Evolutionary conservation across 2,113 vertebrate genomes (phyloP).

Genomic region (Atherinomorus stipes): DNA sequence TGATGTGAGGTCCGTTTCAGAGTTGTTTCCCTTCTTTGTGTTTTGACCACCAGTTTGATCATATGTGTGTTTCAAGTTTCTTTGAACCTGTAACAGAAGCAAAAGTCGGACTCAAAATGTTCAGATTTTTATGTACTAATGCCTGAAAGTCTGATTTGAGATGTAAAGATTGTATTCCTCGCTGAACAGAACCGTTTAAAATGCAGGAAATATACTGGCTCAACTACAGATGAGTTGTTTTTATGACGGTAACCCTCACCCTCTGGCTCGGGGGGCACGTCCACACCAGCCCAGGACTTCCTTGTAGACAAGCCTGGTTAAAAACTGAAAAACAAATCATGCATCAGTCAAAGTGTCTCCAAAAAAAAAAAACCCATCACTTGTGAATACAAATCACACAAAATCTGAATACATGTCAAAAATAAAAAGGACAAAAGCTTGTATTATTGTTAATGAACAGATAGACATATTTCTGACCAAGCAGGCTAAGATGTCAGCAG

Average conservation of each 20-base stretch:
- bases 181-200: too few species aligned
- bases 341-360: neutral
- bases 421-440: too few species aligned
- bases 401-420: too few species aligned
- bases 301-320: slow-evolving; percentile 91
- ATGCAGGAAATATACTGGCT: too few species aligned
- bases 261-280: slow-evolving; percentile 73
- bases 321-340: slow-evolving; percentile 80
- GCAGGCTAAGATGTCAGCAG: slow-evolving; percentile 90
- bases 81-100: slow-evolving; percentile 74
- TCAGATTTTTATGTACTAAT: neutral
- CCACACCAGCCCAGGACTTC: slow-evolving; percentile 87
- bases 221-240: too few species aligned
- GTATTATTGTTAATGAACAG: too few species aligned
- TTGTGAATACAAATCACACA: neutral
- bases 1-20: slow-evolving; percentile 8
- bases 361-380: neutral
- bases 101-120: neutral
- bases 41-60: slow-evolving; percentile 17
- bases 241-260: slow-evolving; percentile 80
- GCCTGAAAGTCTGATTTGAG: too few species aligned
- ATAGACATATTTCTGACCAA: slow-evolving; percentile 90
- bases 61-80: slow-evolving; percentile 72
- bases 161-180: neutral
- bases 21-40: slow-evolving; percentile 39